These are phyloP conservation scores for Melanostigma gelatinosum DNA, from an alignment of 2,113 vertebrate species.

Conservation along the genomic window DNA sequence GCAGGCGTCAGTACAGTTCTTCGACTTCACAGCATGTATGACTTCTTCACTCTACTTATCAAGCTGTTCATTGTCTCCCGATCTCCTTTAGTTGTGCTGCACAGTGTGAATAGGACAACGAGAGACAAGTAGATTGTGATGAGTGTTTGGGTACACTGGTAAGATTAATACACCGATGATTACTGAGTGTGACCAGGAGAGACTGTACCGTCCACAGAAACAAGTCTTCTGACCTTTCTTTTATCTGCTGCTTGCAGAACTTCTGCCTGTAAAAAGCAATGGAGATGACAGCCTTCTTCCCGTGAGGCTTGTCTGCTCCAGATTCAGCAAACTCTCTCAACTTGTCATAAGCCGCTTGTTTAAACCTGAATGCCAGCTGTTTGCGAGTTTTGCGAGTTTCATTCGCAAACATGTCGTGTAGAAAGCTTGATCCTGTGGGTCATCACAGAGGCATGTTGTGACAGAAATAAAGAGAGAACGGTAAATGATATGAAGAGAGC, in stretches of 20 bases:
- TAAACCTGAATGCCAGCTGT: background rate
- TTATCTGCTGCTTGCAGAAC: background rate
- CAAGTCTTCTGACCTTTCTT: background rate
- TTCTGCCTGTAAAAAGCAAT: background rate
- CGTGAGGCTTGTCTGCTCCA: background rate
- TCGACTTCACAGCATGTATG: background rate
- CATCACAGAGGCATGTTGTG: background rate
- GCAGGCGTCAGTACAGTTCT: background rate
- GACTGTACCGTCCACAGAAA: background rate
- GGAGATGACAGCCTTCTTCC: too few relatives aligned
- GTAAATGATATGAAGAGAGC: background rate
- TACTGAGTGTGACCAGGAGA: background rate
- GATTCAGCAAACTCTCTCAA: background rate
- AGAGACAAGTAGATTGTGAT: slow-evolving; percentile 5
- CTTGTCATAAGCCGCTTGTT: background rate
- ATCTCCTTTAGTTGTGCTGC: background rate
- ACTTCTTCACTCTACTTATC: background rate
- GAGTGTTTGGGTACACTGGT: background rate
- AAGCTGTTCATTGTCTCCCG: background rate
- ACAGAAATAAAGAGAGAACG: background rate
- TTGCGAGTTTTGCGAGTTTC: background rate
- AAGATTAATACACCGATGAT: slow-evolving; percentile 33
- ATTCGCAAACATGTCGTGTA: background rate
- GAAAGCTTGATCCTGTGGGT: background rate
- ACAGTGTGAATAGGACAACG: background rate